Conservation (phyloP, 2,797 vertebrate genomes). For the Channallabes apus region DNA sequence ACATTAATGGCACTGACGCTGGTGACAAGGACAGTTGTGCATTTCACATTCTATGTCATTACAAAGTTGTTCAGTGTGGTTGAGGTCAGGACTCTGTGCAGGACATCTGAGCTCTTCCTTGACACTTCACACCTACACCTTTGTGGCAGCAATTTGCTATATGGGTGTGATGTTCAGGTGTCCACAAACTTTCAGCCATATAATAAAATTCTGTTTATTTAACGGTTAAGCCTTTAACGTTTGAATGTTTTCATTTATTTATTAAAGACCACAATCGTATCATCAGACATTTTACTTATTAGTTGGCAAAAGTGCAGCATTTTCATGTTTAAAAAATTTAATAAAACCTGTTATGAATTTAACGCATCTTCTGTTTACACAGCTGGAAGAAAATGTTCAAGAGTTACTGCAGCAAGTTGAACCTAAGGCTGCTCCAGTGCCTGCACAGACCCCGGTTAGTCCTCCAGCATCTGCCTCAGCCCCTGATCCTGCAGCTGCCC, state of each 20-base stretch:
- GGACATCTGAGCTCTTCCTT: background rate
- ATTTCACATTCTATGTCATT: no score
- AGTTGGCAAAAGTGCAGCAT: background rate
- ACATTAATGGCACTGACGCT: background rate
- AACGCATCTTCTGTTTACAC: constrained; percentile 39
- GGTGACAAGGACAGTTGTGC: background rate
- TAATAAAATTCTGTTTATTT: background rate
- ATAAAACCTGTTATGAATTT: background rate
- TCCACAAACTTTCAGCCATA: background rate
- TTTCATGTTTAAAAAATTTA: background rate
- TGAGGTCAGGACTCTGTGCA: no score
- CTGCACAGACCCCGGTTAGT: constrained; percentile 45
- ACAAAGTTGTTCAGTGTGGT: no score
- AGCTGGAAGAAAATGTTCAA: constrained; percentile 86
- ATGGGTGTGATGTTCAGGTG: background rate
- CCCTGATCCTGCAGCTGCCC: constrained; percentile 53
- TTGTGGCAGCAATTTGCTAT: background rate
- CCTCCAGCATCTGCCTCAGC: constrained; percentile 53
- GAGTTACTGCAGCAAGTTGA: constrained; percentile 78
- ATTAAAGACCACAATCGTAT: background rate
- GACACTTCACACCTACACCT: background rate
- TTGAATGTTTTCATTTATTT: background rate
- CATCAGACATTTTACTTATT: background rate
- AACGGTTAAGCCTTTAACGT: background rate
- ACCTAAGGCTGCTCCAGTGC: constrained; percentile 61